Evolutionary conservation across 2,113 vertebrate genomes (phyloP).

Genomic region (Crypturellus undulatus): DNA sequence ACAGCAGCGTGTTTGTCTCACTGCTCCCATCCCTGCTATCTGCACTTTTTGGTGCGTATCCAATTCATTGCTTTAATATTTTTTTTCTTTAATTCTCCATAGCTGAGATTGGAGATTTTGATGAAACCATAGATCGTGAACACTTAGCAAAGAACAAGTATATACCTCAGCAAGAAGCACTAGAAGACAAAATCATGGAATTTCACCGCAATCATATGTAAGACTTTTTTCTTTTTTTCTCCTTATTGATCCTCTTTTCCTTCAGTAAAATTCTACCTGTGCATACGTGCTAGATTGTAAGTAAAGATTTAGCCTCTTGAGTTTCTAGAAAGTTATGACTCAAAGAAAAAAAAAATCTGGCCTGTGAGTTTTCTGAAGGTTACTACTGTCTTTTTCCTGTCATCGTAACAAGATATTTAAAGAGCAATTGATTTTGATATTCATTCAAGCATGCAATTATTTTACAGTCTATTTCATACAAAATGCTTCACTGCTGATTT

Average conservation of each 20-base stretch:
- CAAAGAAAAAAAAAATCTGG: neutral
- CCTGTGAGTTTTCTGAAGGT: constrained; percentile 7
- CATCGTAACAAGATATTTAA: neutral
- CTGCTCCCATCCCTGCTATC: neutral
- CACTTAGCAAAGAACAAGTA: constrained; percentile 97
- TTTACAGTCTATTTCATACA: constrained; percentile 59
- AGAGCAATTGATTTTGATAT: constrained; percentile 12
- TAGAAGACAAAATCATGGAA: constrained; percentile 96
- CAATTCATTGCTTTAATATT: neutral
- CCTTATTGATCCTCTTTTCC: neutral
- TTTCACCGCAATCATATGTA: constrained; percentile 93
- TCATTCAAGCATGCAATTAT: constrained; percentile 48
- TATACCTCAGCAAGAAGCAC: constrained; percentile 93
- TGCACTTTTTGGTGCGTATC: neutral
- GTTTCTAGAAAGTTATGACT: neutral
- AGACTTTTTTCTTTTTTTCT: constrained; percentile 48
- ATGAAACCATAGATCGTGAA: constrained; percentile 91
- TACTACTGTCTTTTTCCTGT: neutral
- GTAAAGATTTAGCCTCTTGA: neutral
- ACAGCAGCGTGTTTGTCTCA: neutral
- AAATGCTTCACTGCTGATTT: constrained; percentile 48
- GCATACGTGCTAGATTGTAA: neutral
- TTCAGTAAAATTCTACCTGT: neutral
- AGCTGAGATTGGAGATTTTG: constrained; percentile 99
- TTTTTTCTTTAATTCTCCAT: constrained; percentile 26